phyloP scores from a whole-genome alignment of 1,140 invertebrate species.

The Spodoptera litura region DNA sequence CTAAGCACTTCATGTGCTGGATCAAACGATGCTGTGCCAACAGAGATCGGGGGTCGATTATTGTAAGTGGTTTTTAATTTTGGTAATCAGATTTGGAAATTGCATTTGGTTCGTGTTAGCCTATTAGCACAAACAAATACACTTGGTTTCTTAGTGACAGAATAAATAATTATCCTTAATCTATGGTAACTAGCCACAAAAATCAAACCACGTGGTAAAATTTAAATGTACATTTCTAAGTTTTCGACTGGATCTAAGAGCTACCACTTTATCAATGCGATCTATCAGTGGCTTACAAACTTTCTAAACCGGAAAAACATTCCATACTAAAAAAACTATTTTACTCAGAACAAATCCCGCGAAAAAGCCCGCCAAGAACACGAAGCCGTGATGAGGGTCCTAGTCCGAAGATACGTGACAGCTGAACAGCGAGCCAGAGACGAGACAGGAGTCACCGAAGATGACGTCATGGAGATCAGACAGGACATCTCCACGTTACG shows the following conservation, averaged over 20 bases:
- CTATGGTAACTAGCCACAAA: too few relatives aligned
- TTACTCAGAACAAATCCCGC: slow-evolving; percentile 89
- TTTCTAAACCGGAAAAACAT: background rate
- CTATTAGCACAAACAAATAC: too few relatives aligned
- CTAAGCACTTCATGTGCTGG: slow-evolving; percentile 88
- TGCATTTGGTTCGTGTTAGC: too few relatives aligned
- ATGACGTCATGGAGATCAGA: slow-evolving; percentile 98
- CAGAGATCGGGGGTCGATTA: slow-evolving; percentile 87
- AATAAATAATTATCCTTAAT: too few relatives aligned
- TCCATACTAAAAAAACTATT: background rate
- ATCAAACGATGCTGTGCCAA: slow-evolving; percentile 67
- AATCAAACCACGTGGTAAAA: too few relatives aligned
- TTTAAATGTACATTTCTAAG: too few relatives aligned
- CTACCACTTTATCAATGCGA: background rate
- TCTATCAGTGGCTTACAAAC: background rate
- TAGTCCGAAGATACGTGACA: slow-evolving; percentile 94
- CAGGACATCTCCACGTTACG: slow-evolving; percentile 95
- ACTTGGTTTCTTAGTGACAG: too few relatives aligned
- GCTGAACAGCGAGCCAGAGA: slow-evolving; percentile 93
- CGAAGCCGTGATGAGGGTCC: slow-evolving; percentile 91
- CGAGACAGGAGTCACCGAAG: slow-evolving; percentile 95
- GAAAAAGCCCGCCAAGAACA: slow-evolving; percentile 90
- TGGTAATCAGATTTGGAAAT: background rate
- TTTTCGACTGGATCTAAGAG: too few relatives aligned
- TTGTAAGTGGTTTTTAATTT: slow-evolving; percentile 82